Base-by-base conservation (phyloP, 2,113 vertebrate species). In the Centropristis striata region DNA sequence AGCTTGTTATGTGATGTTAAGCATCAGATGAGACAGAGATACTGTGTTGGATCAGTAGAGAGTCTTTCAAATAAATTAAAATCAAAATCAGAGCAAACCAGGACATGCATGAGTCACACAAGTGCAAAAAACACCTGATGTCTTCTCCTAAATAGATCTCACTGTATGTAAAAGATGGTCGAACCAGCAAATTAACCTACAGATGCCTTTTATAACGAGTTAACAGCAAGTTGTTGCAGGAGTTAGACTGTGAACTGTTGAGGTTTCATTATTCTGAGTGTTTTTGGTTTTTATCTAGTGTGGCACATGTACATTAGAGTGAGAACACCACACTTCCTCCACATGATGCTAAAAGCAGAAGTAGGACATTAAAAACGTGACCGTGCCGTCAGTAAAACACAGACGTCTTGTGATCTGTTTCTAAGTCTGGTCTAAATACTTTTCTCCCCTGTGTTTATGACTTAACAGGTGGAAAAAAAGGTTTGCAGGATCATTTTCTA, bases 61-160 rank as follows among this genome's bases (percentile, higher is more conserved):
- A 76, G 63, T 47, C 27, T 72, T 15, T 80, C 9, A 49, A 42
- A 42, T 28, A 49, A 67, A 67, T 18, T 28, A 21, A 64, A 72
- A 70, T 64, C 58, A 88, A 83, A 37, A 84, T 65, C 61, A 84
- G 11, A 68, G 60, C 72, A 92, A 85, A 79, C 28, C 74, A 76
- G 64, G 58, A 51, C 91, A 86, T 89, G 86, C 88, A 77, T 41
- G 65, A 50, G 75, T 73, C 76, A 86, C 47, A 71, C 57, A 59
- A 66, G 51, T 80, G 71, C 50, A 75, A 32, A 46, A 75, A 9
- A 58, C 37, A 71, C 20, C 25, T 54, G 10, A 23, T 58, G 13
- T 28, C 1, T 61, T 49, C 8, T 55, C 21, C 44, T 60, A 11
- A 14, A 27, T 37, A 3, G 16, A 21, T 51, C 18, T 72, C 20